Base-by-base conservation (phyloP, 2,888 invertebrate species). In the Punctoribates punctum region DNA sequence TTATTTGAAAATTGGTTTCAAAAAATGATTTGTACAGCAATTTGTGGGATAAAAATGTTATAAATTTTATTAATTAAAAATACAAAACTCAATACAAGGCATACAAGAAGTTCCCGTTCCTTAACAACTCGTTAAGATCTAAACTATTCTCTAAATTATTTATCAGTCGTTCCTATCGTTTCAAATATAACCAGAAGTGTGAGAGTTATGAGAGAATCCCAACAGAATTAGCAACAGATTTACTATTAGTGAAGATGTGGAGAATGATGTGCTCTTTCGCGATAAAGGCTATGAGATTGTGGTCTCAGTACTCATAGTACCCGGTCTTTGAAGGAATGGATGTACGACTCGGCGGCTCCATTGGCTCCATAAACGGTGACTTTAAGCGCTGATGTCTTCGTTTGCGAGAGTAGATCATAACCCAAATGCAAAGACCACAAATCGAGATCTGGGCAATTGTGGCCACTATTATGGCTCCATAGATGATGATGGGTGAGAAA, bases 1-100 rank as follows among this genome's bases (percentile, higher is more conserved):
- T 54, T n/a, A 11, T 11, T 54, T 20, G n/a, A 54, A 54, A 54
- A 54, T 11, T 11, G 17, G 8, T 54, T 11, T n/a, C 17, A n/a
- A 54, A 11, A 54, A 54, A 54, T 54, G n/a, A 54, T 54, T 54
- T 54, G 17, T 54, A 54, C n/a, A n/a, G n/a, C 54, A 54, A 54
- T 54, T 8, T 17, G 54, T 54, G 20, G 9, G 54, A 54, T n/a
- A 54, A n/a, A 6, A 6, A 54, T 54, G 6, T 11, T 11, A 54
- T 11, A 42, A 42, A 42, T 42, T 42, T 6, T 9, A 54, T 54
- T 54, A 54, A 54, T 54, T 54, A 54, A 11, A n/a, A 54, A 54
- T 54, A 54, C 54, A 54, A 54, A 54, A 20, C 5, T 54, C 8
- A 9, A 42, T 42, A 9, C 42, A 54, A 6, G 17, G 17, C 54